A percentile compares a stretch with the other conserved stretches of the same genome.
phyloP scores from a whole-genome alignment of 2,888 invertebrate species.

The Deroplatys truncata region DNA sequence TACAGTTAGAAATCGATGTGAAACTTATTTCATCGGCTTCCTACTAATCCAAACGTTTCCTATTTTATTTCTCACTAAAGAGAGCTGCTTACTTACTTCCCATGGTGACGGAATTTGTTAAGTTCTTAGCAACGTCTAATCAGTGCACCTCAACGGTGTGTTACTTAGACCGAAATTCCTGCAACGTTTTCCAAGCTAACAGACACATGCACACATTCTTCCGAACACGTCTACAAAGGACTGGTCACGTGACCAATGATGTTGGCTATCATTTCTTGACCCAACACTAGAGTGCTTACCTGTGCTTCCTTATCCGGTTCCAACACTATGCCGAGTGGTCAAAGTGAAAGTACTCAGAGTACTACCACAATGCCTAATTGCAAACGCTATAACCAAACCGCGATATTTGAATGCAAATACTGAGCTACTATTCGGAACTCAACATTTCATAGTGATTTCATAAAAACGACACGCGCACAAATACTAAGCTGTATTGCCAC shows the following conservation, averaged over 20 bases:
- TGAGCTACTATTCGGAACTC: not conserved
- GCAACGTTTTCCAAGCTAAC: not conserved
- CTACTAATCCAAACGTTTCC: conserved; percentile 49
- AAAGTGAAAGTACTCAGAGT: not conserved
- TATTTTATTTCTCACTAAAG: not conserved
- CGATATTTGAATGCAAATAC: not conserved
- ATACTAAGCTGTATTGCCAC: too few relatives aligned
- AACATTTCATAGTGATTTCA: too few relatives aligned
- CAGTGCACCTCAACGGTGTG: not conserved
- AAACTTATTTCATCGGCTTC: conserved; percentile 35
- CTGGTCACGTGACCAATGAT: conserved; percentile 67
- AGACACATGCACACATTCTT: conserved; percentile 3
- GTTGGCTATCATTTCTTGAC: conserved; percentile 47
- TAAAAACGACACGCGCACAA: too few relatives aligned
- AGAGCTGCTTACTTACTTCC: conserved; percentile 38
- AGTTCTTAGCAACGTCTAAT: not conserved
- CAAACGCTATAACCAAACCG: not conserved
- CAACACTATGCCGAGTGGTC: not conserved
- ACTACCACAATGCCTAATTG: not conserved
- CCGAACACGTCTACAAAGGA: conserved; percentile 43
- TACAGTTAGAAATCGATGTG: not conserved
- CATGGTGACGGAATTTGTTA: conserved; percentile 50
- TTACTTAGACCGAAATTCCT: not conserved
- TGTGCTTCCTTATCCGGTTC: conserved; percentile 4
- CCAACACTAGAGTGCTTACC: conserved; percentile 1